Conservation (phyloP, 1,140 invertebrate genomes). For the Orussus abietinus region DNA sequence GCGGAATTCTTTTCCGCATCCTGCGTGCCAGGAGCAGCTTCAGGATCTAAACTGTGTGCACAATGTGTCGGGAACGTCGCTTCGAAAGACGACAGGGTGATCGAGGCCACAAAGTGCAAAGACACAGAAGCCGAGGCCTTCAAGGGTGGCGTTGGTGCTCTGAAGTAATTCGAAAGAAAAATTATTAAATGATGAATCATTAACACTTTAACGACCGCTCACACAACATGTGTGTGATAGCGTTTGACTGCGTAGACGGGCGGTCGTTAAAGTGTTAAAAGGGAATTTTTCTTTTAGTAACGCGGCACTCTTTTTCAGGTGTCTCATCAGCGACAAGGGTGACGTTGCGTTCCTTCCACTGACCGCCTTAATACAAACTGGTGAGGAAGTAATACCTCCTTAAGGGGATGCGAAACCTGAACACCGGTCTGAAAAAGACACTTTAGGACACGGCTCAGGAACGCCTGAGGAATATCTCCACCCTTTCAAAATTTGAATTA, state of each 20-base stretch:
- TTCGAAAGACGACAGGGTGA: conserved; percentile 33
- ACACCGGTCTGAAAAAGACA: too few species aligned
- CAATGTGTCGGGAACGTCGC: conserved; percentile 46
- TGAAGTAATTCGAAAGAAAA: conserved; percentile 56
- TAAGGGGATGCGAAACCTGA: too few species aligned
- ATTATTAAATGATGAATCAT: too few species aligned
- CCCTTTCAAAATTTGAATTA: too few species aligned
- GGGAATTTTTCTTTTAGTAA: too few species aligned
- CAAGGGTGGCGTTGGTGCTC: conserved; percentile 56
- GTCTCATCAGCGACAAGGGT: conserved; percentile 59
- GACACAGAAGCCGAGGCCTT: conserved; percentile 43
- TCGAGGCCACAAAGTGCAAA: conserved; percentile 42
- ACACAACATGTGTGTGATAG: too few species aligned
- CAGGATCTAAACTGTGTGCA: conserved; percentile 40
- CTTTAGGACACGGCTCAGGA: too few species aligned
- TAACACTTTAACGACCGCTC: too few species aligned
- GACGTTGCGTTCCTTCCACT: conserved; percentile 61
- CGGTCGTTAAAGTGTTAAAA: too few species aligned
- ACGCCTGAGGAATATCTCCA: too few species aligned
- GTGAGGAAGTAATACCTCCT: too few species aligned
- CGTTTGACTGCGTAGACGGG: too few species aligned
- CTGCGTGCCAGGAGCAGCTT: conserved; percentile 47
- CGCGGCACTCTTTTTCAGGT: conserved; percentile 56
- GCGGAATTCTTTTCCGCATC: conserved; percentile 52
- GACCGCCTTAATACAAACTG: conserved; percentile 23